Base-by-base conservation (phyloP, 1,140 invertebrate species). In the Scylla paramamosain region DNA sequence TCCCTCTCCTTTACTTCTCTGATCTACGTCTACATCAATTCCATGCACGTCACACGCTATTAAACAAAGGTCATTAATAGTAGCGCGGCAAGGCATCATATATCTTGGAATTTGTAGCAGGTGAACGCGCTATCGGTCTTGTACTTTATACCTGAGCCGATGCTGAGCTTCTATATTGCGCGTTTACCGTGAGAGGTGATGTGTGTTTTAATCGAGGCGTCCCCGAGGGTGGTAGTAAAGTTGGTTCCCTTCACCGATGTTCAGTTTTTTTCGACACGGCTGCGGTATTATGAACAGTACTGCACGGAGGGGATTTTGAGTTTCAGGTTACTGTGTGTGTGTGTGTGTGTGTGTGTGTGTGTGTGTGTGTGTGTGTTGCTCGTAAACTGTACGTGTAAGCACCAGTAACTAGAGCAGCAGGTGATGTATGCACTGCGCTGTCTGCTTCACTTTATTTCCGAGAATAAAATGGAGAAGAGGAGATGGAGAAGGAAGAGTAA, bases 281-380 rank as follows among this genome's bases (percentile, higher is more conserved):
- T 59, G 10, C 16, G 52, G 52, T 59, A 20, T 59, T 59, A 14
- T 59, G 16, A 20, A 59, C 12, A 20, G 52, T 59, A 39, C 6
- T 39, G 52, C 52, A 20, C 2, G 16, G 52, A 59, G 10, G 52
- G 10, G 52, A 14, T 59, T 59, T 59, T 12, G 0, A 59, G 52
- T 59, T 59, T 20, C 16, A 59, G 16, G 52, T 59, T 20, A 59
- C 20, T 83, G 77, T 83, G 77, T 25, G 28, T 31, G 32, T 29
- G 83, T 31, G 32, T 31, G 28, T 29, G 32, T 86, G 83, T 86
- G 83, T 86, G 83, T 86, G 83, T 86, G 83, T 86, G 83, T 86
- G 83, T 86, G 83, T 86, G 83, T 86, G 83, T 86, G 83, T 86
- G 83, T 86, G 83, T 86, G 83, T 86, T 86, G 4, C 16, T 12